Evolutionary conservation across 2,113 vertebrate genomes (phyloP).

Genomic region (Austrofundulus limnaeus): DNA sequence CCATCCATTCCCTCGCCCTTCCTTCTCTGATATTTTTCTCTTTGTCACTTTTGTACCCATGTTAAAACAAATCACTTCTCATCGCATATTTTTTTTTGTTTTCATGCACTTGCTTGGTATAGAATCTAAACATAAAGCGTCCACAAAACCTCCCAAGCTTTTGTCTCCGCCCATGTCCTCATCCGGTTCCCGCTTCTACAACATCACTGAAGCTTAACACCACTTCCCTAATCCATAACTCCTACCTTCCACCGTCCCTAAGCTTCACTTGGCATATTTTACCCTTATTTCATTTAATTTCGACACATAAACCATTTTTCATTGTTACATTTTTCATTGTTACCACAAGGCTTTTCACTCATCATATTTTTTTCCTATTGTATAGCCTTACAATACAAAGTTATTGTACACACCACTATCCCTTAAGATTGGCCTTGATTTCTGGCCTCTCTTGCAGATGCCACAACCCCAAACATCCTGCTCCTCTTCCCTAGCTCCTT

Average conservation of each 20-base stretch:
- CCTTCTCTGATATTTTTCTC: constrained; percentile 13
- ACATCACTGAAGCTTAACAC: constrained; percentile 61
- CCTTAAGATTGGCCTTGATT: constrained; percentile 58
- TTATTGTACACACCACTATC: constrained; percentile 50
- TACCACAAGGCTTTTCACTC: constrained; percentile 37
- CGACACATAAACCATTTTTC: constrained; percentile 5
- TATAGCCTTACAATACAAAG: constrained; percentile 41
- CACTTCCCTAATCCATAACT: constrained; percentile 3
- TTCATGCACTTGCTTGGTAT: constrained; percentile 59
- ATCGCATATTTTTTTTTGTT: constrained; percentile 31
- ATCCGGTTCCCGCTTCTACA: constrained; percentile 40
- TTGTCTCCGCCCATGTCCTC: constrained; percentile 69
- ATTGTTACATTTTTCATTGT: constrained; percentile 13
- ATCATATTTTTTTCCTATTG: constrained; percentile 26
- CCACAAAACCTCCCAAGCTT: constrained; percentile 69
- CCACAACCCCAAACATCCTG: constrained; percentile 46
- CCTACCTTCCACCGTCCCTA: not conserved
- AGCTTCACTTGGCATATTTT: constrained; percentile 11
- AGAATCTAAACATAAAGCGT: constrained; percentile 67
- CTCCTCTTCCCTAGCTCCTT: constrained; percentile 74
- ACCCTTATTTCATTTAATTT: constrained; percentile 14
- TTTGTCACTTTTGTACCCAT: constrained; percentile 31
- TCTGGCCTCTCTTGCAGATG: constrained; percentile 61
- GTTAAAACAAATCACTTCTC: constrained; percentile 27
- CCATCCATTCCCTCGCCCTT: constrained; percentile 7